phyloP scores from a whole-genome alignment of 1,140 invertebrate species.

The Choristoneura fumiferana region DNA sequence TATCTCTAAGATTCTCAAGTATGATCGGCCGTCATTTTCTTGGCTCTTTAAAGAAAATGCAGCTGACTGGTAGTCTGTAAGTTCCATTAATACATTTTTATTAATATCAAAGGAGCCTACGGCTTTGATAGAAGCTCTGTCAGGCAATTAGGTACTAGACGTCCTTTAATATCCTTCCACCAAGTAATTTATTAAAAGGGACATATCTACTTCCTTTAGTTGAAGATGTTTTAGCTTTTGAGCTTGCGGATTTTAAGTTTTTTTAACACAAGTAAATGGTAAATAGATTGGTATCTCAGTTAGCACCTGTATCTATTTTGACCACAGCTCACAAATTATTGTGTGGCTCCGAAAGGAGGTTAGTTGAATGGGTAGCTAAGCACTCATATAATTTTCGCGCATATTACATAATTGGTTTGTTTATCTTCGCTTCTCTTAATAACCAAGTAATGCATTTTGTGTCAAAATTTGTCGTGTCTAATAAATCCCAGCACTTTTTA shows the following conservation, averaged over 20 bases:
- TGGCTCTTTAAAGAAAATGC: conserved; percentile 71
- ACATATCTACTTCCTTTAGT: too few species aligned
- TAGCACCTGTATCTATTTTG: too few species aligned
- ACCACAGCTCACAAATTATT: too few species aligned
- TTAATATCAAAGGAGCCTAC: conserved; percentile 58
- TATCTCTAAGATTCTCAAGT: conserved; percentile 40
- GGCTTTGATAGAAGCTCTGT: conserved; percentile 48
- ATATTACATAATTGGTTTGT: too few species aligned
- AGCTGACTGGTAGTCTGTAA: conserved; percentile 61
- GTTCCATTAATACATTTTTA: conserved; percentile 74
- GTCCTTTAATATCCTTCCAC: conserved; percentile 34
- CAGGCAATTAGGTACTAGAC: conserved; percentile 53
- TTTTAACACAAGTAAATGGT: conserved; percentile 30
- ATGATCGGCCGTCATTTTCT: conserved; percentile 69
- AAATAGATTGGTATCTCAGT: too few species aligned
- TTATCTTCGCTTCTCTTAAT: too few species aligned
- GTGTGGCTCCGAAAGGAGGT: too few species aligned
- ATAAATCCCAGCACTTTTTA: too few species aligned
- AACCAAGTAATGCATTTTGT: too few species aligned
- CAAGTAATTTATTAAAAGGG: conserved; percentile 13
- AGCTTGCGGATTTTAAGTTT: conserved; percentile 13
- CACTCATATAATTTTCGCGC: too few species aligned
- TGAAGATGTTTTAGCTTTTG: neutral
- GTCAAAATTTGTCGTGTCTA: too few species aligned
- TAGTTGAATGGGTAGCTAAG: too few species aligned